Base-by-base conservation (phyloP, 2,888 invertebrate species). In the Pachymerium ferrugineum region DNA sequence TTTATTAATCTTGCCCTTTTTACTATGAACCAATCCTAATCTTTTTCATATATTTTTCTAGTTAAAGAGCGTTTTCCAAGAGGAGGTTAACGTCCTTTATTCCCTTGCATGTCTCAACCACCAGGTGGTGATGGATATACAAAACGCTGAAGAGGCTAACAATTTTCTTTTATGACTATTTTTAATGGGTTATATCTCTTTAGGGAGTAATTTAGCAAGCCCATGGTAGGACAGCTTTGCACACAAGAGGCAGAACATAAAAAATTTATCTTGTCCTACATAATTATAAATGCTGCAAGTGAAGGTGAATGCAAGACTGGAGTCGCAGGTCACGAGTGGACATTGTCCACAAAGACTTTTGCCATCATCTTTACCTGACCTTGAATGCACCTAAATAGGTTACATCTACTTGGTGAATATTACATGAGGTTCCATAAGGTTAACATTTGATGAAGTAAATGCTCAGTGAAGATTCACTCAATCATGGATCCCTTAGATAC, bases 181-280 rank as follows among this genome's bases (percentile, higher is more conserved):
- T 47, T 47, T 47, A 47, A 47, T 47, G 47, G 47, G 47, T 47
- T 47, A 47, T 47, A 47, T 47, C 47, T 47, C 47, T 47, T 47
- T 47, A 47, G 47, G 47, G 47, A 47, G 47, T 47, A 16, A 16
- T 47, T 47, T 47, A 16, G 19, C 47, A 47, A n/a, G n/a, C n/a
- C n/a, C n/a, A n/a, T n/a, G n/a, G n/a, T n/a, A n/a, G n/a, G n/a
- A 47, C 19, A 16, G 19, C 6, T 47, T 47, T 47, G 19, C n/a
- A 4, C 47, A 47, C 47, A 2, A 47, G 38, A 47, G 6, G 22
- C 19, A 16, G n/a, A 16, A n/a, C 47, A 47, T 47, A 47, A 47
- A 47, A 47, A 47, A 47, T 47, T 47, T 47, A 47, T 47, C 47
- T 47, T 8, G 47, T 47, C 47, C 47, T 16, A 6, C 16, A 16